phyloP scores from a whole-genome alignment of 2,888 invertebrate species.

The Cataglyphis livida region DNA sequence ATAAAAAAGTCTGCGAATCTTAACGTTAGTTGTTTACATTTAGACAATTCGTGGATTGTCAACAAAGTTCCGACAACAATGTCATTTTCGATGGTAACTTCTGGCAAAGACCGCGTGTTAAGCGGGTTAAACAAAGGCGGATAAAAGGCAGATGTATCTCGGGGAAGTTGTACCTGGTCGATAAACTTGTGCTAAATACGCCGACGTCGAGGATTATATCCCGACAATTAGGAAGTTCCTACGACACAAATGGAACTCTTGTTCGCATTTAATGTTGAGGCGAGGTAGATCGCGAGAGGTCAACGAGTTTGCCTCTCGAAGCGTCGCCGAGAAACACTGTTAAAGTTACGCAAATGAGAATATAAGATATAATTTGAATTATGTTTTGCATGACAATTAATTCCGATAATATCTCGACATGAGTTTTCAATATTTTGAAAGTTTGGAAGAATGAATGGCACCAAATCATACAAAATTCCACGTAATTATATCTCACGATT shows the following conservation, averaged over 20 bases:
- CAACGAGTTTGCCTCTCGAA: slow-evolving; percentile 56
- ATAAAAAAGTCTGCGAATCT: slow-evolving; percentile 10
- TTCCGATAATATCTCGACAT: neutral
- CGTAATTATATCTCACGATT: neutral
- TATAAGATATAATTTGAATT: slow-evolving; percentile 22
- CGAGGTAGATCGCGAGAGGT: slow-evolving; percentile 56
- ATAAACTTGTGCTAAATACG: slow-evolving; percentile 66
- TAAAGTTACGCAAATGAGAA: slow-evolving; percentile 33
- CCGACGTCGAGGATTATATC: slow-evolving; percentile 62
- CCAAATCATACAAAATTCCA: neutral
- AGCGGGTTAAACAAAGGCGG: slow-evolving; percentile 39
- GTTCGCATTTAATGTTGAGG: slow-evolving; percentile 41
- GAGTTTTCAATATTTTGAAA: neutral
- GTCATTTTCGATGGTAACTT: slow-evolving; percentile 36
- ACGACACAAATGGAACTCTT: slow-evolving; percentile 55
- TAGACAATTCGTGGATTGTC: slow-evolving; percentile 42
- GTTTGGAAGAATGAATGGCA: neutral
- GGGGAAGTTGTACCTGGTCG: slow-evolving; percentile 57
- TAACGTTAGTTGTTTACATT: slow-evolving; percentile 18
- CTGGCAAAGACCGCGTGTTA: slow-evolving; percentile 36
- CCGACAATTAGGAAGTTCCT: slow-evolving; percentile 70
- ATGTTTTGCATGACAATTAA: neutral
- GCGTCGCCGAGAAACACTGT: slow-evolving; percentile 28
- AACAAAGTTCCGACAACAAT: slow-evolving; percentile 44
- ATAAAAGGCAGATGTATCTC: slow-evolving; percentile 51